phyloP scores from a whole-genome alignment of 2,888 invertebrate species.

The Epinotia ramella region DNA sequence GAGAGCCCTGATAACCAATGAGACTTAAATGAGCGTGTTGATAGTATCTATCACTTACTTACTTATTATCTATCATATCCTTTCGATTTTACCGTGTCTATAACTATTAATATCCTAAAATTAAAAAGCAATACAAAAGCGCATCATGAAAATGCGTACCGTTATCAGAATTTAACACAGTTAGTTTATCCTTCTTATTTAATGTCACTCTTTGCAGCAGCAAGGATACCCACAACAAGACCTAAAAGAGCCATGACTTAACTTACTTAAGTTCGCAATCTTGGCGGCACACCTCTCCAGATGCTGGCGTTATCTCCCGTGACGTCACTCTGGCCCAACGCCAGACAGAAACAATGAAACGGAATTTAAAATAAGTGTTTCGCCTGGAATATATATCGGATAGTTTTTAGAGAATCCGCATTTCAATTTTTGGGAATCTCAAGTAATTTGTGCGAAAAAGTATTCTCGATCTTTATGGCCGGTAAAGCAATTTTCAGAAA shows the following conservation, averaged over 20 bases:
- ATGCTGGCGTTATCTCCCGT: slow-evolving; percentile 20
- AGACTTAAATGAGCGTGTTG: not conserved
- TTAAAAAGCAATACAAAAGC: too few species aligned
- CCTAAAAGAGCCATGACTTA: slow-evolving; percentile 28
- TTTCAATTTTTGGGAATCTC: slow-evolving; percentile 3
- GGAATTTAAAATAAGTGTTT: slow-evolving; percentile 45
- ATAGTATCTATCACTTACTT: not conserved
- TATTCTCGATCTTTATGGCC: slow-evolving; percentile 13
- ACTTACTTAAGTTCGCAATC: slow-evolving; percentile 28
- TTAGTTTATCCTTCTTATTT: not conserved
- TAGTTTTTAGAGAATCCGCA: slow-evolving; percentile 16
- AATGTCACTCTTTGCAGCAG: not conserved
- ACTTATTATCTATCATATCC: not conserved
- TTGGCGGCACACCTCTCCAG: slow-evolving; percentile 27
- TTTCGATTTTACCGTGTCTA: not conserved
- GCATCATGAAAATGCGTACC: too few species aligned
- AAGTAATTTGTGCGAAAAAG: not conserved
- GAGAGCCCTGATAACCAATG: not conserved
- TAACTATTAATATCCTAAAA: too few species aligned
- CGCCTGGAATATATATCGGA: slow-evolving; percentile 16
- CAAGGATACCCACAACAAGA: not conserved
- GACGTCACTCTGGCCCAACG: slow-evolving; percentile 41
- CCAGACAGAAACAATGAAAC: slow-evolving; percentile 44
- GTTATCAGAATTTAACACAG: too few species aligned
- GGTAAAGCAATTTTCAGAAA: not conserved